A percentile compares a stretch with the other conserved stretches of the same genome.
Conservation (phyloP, 2,113 vertebrate genomes). For the cattle (Bos taurus) region DNA sequence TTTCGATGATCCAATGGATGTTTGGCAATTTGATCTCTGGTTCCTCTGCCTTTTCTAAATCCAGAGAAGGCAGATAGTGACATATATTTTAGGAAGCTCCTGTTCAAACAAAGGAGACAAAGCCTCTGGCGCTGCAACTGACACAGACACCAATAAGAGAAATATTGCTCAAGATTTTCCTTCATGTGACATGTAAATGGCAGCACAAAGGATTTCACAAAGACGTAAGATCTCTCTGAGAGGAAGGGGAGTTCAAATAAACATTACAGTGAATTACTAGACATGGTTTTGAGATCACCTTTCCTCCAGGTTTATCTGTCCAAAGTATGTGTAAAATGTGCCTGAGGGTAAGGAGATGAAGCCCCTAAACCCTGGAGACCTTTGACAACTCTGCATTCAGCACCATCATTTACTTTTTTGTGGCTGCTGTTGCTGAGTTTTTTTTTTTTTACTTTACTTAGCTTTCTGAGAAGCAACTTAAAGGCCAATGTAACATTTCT, state of each 20-base stretch:
- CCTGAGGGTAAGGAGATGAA: neutral
- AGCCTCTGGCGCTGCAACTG: neutral
- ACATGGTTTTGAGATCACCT: neutral
- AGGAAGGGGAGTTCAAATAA: slow-evolving; percentile 2
- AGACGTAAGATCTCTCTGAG: neutral
- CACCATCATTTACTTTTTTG: neutral
- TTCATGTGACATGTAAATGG: neutral
- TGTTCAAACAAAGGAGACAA: neutral
- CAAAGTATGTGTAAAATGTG: neutral
- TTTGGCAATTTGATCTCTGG: neutral
- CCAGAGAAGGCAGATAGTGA: slow-evolving; percentile 11
- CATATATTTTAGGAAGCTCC: slow-evolving; percentile 15
- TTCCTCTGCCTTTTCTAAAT: neutral
- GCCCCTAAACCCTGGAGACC: neutral
- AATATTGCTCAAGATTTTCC: neutral
- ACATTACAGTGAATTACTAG: neutral
- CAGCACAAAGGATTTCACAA: neutral
- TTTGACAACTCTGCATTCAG: neutral
- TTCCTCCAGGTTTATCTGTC: neutral
- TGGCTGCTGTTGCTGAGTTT: neutral
- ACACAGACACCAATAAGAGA: neutral
- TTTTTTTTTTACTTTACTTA: neutral
- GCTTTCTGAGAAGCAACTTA: neutral
- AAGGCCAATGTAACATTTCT: neutral
- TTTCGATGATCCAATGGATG: fast-evolving